Percentiles rank a stretch among this genome's conserved stretches.
Conservation (phyloP, 2,888 invertebrate species). For the Hypena proboscidalis region DNA sequence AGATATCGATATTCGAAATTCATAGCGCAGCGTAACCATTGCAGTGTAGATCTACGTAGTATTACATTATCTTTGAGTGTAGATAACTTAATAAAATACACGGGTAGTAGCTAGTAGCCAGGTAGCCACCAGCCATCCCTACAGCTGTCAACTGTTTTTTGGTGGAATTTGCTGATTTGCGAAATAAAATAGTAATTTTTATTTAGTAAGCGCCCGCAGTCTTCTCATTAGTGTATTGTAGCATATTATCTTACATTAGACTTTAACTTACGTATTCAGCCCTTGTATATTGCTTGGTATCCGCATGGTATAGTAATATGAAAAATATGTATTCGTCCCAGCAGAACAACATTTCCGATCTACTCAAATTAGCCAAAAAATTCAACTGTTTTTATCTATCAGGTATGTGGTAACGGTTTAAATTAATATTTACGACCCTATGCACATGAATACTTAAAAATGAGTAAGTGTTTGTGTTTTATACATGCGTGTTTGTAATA, state of each 20-base stretch:
- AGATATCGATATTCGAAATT: no score
- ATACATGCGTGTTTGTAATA: constrained; percentile 31
- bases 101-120: no score
- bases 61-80: no score
- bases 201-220: constrained; percentile 13
- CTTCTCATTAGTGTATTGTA: constrained; percentile 12
- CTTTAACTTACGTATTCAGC: constrained; percentile 14
- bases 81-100: no score
- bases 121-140: not conserved
- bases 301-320: constrained; percentile 68
- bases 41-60: no score
- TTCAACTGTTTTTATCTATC: constrained; percentile 96
- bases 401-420: constrained; percentile 80
- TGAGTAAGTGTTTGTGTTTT: constrained; percentile 19
- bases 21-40: no score
- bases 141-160: constrained; percentile 35
- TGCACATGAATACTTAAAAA: constrained; percentile 5
- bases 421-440: not conserved
- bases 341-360: constrained; percentile 78
- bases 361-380: constrained; percentile 93
- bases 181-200: constrained; percentile 29
- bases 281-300: constrained; percentile 25
- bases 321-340: constrained; percentile 79
- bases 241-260: constrained; percentile 14
- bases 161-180: constrained; percentile 39